phyloP scores from a whole-genome alignment of 2,797 vertebrate genomes.

The Pristis pectinata region DNA sequence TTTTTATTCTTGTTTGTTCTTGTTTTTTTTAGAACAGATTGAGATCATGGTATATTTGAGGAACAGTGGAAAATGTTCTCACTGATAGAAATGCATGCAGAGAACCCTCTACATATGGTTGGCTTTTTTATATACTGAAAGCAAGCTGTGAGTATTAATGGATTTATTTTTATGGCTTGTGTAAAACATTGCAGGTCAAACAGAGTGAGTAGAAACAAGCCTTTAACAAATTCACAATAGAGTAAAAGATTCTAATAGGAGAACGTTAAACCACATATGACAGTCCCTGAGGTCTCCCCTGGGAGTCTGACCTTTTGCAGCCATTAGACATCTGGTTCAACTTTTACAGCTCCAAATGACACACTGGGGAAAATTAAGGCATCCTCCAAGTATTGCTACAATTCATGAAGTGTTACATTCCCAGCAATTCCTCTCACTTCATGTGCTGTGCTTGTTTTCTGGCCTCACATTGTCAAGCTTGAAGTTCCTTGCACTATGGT shows the following conservation, averaged over 20 bases:
- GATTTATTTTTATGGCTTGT: not conserved
- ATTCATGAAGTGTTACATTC: constrained; percentile 1
- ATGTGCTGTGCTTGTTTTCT: not conserved
- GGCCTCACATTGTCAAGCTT: not conserved
- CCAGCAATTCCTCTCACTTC: not conserved
- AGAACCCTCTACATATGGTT: not conserved
- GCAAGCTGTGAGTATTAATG: constrained; percentile 17
- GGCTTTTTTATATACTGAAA: not conserved
- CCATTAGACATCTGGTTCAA: constrained; percentile 31
- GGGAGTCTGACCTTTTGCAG: not conserved
- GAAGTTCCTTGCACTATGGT: not conserved
- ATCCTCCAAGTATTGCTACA: constrained; percentile 2
- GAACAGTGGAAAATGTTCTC: not conserved
- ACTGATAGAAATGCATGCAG: constrained; percentile 7
- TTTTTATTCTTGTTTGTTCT: not conserved
- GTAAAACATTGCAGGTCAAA: not conserved
- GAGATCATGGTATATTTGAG: not conserved
- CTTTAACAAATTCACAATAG: not conserved
- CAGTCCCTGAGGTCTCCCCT: not conserved
- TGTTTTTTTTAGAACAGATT: not conserved
- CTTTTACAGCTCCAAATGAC: not conserved
- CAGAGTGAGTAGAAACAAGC: not conserved
- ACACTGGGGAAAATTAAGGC: not conserved
- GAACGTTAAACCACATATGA: not conserved
- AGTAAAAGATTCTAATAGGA: not conserved